Conservation (phyloP, 2,797 vertebrate species). For the Helicolenus hilgendorfi region DNA sequence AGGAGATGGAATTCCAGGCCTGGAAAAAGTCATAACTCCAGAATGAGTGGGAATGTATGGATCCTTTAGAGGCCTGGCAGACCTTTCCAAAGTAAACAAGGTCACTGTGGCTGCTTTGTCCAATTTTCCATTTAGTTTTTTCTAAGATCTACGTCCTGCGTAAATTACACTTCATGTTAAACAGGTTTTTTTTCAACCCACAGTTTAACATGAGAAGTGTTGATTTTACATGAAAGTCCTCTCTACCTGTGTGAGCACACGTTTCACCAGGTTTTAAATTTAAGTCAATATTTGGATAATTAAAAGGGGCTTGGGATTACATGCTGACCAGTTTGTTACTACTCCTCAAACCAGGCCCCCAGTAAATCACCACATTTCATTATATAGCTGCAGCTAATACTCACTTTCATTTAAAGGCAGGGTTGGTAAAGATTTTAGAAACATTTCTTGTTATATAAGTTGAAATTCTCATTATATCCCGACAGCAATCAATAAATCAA, state of each 20-base stretch:
- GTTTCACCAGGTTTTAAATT: constrained; percentile 42
- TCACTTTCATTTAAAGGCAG: background rate
- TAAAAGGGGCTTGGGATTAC: constrained; percentile 39
- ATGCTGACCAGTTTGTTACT: background rate
- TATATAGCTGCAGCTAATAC: background rate
- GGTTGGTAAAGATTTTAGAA: too few species aligned
- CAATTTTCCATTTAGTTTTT: constrained; percentile 52
- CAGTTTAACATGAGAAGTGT: constrained; percentile 59
- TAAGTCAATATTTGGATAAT: constrained; percentile 59
- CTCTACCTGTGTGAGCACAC: constrained; percentile 27
- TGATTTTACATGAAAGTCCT: constrained; percentile 63
- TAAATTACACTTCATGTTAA: constrained; percentile 56
- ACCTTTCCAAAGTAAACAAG: constrained; percentile 82
- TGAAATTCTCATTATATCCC: background rate
- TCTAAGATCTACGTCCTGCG: constrained; percentile 52
- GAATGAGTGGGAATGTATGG: constrained; percentile 63
- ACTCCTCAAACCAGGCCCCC: background rate
- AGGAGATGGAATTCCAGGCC: constrained; percentile 74
- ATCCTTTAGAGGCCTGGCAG: constrained; percentile 43
- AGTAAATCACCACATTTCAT: background rate
- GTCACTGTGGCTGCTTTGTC: constrained; percentile 74
- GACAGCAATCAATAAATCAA: background rate
- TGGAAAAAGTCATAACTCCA: constrained; percentile 84
- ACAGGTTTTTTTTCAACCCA: constrained; percentile 22
- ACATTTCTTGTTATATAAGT: background rate